phyloP scores from a whole-genome alignment of 2,888 invertebrate genomes.

The Agrenia bidenticulata region DNA sequence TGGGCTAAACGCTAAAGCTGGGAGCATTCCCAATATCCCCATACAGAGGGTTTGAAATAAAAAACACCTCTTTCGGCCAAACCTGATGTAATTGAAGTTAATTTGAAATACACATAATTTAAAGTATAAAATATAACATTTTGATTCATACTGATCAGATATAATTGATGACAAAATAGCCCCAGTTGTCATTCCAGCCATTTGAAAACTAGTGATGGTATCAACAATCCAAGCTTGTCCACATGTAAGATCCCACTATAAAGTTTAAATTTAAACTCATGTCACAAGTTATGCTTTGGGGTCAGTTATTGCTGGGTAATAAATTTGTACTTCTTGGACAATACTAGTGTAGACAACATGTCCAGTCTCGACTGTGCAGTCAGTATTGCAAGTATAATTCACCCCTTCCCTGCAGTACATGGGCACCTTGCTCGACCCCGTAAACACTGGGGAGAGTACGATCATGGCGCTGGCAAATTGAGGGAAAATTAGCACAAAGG shows the following conservation, averaged over 20 bases:
- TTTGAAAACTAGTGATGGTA: constrained; percentile 38
- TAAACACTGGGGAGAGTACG: constrained; percentile 39
- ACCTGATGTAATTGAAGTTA: constrained; percentile 17
- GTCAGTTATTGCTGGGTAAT: constrained; percentile 1
- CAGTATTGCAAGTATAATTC: constrained; percentile 25
- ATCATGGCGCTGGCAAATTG: constrained; percentile 43
- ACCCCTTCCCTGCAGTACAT: constrained; percentile 31
- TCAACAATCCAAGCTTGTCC: constrained; percentile 38
- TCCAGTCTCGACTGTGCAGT: constrained; percentile 28
- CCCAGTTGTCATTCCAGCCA: constrained; percentile 44
- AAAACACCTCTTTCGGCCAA: constrained; percentile 38
- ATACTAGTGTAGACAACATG: constrained; percentile 31
- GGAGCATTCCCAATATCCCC: constrained; percentile 34
- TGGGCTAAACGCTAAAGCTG: constrained; percentile 38
- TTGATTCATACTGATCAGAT: constrained; percentile 35
- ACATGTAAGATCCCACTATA: constrained; percentile 42
- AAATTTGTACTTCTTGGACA: constrained; percentile 41
- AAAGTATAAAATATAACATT: not conserved
- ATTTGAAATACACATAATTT: not conserved
- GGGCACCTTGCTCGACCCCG: constrained; percentile 34
- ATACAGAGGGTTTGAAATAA: constrained; percentile 35
- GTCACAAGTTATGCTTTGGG: not conserved
- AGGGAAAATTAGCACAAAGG: constrained; percentile 38
- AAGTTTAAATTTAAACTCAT: not conserved
- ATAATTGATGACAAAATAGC: constrained; percentile 37